phyloP scores from a whole-genome alignment of 2,113 vertebrate species.

The Aspidoscelis tigris region DNA sequence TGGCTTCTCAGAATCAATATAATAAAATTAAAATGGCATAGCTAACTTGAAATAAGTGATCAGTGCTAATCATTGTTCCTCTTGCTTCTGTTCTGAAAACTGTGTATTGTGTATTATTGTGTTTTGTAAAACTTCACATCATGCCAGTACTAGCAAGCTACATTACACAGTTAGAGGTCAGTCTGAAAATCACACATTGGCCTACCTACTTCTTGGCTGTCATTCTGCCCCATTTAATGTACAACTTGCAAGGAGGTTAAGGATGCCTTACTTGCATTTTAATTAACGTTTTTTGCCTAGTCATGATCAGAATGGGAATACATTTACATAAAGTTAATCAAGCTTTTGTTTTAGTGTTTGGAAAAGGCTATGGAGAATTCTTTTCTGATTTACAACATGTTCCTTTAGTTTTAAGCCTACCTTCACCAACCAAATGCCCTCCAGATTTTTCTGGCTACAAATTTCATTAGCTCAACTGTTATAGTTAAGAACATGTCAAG shows the following conservation, averaged over 20 bases:
- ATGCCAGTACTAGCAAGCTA: background rate
- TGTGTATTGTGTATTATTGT: background rate
- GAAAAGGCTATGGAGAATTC: slow-evolving; percentile 53
- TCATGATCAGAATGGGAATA: slow-evolving; percentile 64
- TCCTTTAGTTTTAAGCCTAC: slow-evolving; percentile 32
- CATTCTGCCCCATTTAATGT: slow-evolving; percentile 45
- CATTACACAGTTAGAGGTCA: slow-evolving; percentile 31
- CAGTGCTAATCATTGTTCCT: background rate
- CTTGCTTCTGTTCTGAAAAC: background rate
- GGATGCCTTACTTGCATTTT: slow-evolving; percentile 58
- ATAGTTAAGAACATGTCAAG: too few species aligned
- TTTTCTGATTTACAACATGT: slow-evolving; percentile 49
- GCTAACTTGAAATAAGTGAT: background rate
- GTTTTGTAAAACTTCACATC: slow-evolving; percentile 28
- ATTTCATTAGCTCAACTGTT: too few species aligned
- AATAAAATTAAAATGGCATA: too few species aligned
- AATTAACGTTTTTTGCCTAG: slow-evolving; percentile 69
- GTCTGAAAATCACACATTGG: background rate
- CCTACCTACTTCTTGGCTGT: background rate
- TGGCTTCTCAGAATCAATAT: too few species aligned
- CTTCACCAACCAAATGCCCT: too few species aligned
- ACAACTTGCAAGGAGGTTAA: slow-evolving; percentile 49
- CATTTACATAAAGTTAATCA: slow-evolving; percentile 71
- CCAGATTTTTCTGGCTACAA: too few species aligned
- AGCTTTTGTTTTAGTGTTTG: slow-evolving; percentile 67